Evolutionary conservation across 2,888 invertebrate genomes (phyloP).

Genomic region (Anthophora plumipes): DNA sequence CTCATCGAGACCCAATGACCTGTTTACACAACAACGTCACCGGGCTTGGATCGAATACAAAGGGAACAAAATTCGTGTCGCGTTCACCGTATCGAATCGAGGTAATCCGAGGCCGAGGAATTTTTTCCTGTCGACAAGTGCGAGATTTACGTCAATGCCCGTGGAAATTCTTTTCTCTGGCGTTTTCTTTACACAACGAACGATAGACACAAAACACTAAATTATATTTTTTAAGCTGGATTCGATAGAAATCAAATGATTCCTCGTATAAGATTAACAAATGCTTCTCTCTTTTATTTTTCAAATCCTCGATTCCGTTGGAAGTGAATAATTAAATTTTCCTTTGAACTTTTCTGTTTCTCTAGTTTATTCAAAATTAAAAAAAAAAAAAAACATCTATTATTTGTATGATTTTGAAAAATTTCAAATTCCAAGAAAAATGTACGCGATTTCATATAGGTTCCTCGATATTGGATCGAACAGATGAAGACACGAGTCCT

Average conservation of each 20-base stretch:
- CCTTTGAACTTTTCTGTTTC: no score
- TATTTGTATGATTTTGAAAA: no score
- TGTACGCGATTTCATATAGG: slow-evolving; percentile 18
- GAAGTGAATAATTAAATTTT: no score
- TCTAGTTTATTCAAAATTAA: no score
- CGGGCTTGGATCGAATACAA: slow-evolving; percentile 23
- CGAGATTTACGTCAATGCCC: slow-evolving; percentile 15
- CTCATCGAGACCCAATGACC: slow-evolving; percentile 37
- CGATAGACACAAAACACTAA: neutral
- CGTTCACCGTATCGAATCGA: slow-evolving; percentile 39
- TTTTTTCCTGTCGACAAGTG: slow-evolving; percentile 44
- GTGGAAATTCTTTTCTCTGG: neutral
- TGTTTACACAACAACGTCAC: slow-evolving; percentile 41
- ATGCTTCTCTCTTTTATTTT: no score
- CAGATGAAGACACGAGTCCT: slow-evolving; percentile 22
- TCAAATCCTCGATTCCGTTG: no score
- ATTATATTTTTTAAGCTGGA: neutral
- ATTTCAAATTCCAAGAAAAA: neutral
- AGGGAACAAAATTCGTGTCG: slow-evolving; percentile 42
- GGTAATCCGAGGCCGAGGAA: slow-evolving; percentile 42
- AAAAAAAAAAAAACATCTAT: no score
- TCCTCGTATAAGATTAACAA: no score
- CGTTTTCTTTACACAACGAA: neutral
- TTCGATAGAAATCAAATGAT: neutral
- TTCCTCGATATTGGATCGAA: slow-evolving; percentile 14